These are phyloP conservation scores for Cephus runcator DNA, from an alignment of 2,888 invertebrate genomes.

Conservation along the genomic window DNA sequence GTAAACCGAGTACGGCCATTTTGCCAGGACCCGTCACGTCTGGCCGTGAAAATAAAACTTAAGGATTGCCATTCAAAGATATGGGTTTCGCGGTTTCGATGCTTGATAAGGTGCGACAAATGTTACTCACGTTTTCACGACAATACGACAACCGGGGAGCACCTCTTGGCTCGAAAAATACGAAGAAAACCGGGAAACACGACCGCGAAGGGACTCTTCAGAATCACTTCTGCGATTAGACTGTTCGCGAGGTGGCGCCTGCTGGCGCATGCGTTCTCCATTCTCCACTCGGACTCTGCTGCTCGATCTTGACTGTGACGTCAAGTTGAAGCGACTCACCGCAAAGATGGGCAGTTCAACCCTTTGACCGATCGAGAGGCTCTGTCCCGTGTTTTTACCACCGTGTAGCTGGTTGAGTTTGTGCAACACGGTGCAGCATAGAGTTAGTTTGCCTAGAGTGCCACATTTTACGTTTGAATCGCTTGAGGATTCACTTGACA, in stretches of 20 bases:
- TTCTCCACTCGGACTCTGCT: conserved; percentile 7
- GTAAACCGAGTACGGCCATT: conserved; percentile 60
- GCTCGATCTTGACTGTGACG: background rate
- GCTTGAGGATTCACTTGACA: no score
- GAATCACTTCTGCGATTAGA: conserved; percentile 53
- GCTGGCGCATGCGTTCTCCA: conserved; percentile 39
- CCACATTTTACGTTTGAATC: no score
- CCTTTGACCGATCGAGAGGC: no score
- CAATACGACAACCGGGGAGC: conserved; percentile 33
- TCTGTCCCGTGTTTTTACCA: no score
- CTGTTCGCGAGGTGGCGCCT: conserved; percentile 53
- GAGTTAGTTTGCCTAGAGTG: no score
- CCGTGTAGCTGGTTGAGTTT: no score
- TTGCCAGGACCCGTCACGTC: conserved; percentile 58
- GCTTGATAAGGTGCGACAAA: background rate
- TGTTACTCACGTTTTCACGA: conserved; percentile 43
- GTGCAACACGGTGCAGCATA: no score
- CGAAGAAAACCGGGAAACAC: conserved; percentile 44
- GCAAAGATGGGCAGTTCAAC: no score
- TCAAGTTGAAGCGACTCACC: background rate
- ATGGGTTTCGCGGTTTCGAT: background rate
- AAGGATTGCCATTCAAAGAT: background rate
- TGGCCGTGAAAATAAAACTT: conserved; percentile 25
- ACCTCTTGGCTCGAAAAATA: conserved; percentile 34
- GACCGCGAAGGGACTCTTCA: conserved; percentile 46